These are phyloP conservation scores for Vombatus ursinus DNA, from an alignment of 2,113 vertebrate genomes.

Conservation along the genomic window DNA sequence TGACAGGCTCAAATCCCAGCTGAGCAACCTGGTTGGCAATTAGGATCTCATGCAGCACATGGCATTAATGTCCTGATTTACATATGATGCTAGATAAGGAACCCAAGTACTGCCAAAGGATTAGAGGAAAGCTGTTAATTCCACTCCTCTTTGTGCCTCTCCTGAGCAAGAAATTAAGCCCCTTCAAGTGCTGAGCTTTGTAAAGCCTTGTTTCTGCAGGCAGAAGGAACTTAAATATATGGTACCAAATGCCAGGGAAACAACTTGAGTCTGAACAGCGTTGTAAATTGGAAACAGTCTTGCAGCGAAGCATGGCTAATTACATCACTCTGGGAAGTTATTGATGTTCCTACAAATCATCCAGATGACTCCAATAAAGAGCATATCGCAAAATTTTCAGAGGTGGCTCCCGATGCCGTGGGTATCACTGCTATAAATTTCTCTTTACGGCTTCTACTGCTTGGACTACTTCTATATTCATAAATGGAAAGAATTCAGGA, in stretches of 20 bases:
- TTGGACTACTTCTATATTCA: fast-evolving
- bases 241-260: neutral
- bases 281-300: neutral
- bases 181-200: neutral
- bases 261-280: neutral
- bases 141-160: neutral
- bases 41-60: neutral
- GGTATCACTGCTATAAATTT: no score
- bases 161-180: neutral
- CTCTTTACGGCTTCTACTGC: no score
- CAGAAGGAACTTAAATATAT: neutral
- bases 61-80: neutral
- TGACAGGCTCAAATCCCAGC: neutral
- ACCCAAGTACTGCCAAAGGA: neutral
- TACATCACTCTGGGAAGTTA: neutral
- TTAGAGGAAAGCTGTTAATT: neutral
- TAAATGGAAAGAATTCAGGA: neutral
- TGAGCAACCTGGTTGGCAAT: neutral
- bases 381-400: neutral
- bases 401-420: neutral
- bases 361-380: neutral
- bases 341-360: neutral
- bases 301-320: neutral
- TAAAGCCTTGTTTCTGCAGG: neutral
- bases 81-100: neutral